Evolutionary conservation across 2,113 vertebrate genomes (phyloP).

Genomic region (Pangasianodon gigas): DNA sequence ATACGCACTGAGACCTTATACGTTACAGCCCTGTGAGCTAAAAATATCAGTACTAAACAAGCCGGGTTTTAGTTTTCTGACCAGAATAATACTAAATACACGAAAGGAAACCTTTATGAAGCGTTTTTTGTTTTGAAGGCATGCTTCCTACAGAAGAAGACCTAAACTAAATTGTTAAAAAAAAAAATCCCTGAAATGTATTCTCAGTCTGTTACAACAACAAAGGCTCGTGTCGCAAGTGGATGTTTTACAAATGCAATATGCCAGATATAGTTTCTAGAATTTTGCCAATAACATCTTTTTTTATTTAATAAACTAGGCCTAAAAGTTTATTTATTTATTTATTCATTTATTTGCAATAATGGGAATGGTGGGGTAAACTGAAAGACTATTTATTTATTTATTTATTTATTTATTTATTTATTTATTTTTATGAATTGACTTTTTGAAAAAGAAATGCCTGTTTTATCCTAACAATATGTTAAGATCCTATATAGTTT

Average conservation of each 20-base stretch:
- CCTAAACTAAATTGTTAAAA: neutral
- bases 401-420: neutral
- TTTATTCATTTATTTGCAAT: neutral
- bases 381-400: neutral
- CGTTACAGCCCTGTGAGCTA: neutral
- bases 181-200: neutral
- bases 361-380: neutral
- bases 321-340: too few relatives aligned
- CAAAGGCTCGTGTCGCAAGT: neutral
- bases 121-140: neutral
- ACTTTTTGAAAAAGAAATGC: neutral
- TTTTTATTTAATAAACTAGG: neutral
- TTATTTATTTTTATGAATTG: neutral
- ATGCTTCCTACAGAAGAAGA: neutral
- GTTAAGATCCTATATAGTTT: neutral
- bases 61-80: neutral
- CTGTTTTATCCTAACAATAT: neutral
- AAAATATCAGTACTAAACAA: neutral
- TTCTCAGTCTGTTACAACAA: neutral
- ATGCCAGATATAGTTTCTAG: neutral
- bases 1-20: neutral
- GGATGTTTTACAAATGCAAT: neutral
- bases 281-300: neutral
- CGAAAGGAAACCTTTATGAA: neutral
- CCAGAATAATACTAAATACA: neutral